phyloP scores from a whole-genome alignment of 1,140 invertebrate genomes.

The Laodelphax striatellus region DNA sequence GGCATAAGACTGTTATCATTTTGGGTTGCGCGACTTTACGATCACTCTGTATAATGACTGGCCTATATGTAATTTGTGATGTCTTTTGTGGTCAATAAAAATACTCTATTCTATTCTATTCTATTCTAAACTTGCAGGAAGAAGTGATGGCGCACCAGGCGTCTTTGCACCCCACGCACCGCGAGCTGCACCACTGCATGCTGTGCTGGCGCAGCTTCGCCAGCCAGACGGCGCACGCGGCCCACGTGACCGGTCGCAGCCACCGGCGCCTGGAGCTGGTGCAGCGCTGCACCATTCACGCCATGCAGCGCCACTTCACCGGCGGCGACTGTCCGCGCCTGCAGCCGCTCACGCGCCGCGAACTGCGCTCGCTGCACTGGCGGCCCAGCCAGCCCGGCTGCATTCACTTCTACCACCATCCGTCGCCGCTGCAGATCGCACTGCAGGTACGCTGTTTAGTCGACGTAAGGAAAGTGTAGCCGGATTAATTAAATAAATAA shows the following conservation, averaged over 20 bases:
- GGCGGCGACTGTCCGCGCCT: constrained; percentile 15
- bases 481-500: too few relatives aligned
- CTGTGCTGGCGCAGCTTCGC: constrained; percentile 21
- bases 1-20: too few relatives aligned
- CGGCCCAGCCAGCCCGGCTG: constrained; percentile 17
- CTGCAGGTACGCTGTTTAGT: constrained; percentile 20
- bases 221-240: constrained; percentile 4
- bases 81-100: too few relatives aligned
- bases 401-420: constrained; percentile 23
- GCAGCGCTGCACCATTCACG: constrained; percentile 21
- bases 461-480: too few relatives aligned
- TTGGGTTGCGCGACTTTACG: too few relatives aligned
- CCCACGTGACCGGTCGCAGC: constrained; percentile 15
- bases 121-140: too few relatives aligned
- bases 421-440: constrained; percentile 19
- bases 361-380: constrained; percentile 16
- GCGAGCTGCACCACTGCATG: constrained; percentile 23
- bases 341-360: constrained; percentile 13
- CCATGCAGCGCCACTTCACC: constrained; percentile 17
- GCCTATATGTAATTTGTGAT: too few relatives aligned
- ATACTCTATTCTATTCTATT: too few relatives aligned
- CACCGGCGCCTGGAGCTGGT: constrained; percentile 21
- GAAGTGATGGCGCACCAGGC: constrained; percentile 4
- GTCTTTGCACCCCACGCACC: constrained; percentile 7
- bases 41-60: too few relatives aligned